Percentiles rank a stretch among this genome's conserved stretches.
Conservation (phyloP, 1,140 invertebrate species). For the Drosophila rufa region DNA sequence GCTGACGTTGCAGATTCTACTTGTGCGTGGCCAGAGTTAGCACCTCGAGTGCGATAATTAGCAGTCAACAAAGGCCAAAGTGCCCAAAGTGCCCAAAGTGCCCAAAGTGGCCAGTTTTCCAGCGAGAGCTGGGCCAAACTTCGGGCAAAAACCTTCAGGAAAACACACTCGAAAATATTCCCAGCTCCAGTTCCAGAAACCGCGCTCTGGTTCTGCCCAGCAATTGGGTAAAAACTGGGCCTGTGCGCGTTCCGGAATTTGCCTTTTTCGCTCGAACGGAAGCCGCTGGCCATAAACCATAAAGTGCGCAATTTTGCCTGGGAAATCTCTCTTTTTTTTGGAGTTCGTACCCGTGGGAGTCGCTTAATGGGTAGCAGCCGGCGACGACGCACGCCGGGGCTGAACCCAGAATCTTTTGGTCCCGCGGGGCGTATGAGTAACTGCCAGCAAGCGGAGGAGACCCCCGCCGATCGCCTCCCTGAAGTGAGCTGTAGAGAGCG, state of each 20-base stretch:
- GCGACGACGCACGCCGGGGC: neutral
- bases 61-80: conserved; percentile 21
- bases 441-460: neutral
- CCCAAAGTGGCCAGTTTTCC: neutral
- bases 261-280: conserved; percentile 6
- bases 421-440: conserved; percentile 14
- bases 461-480: too few species aligned
- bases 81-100: neutral
- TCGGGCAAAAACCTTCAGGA: neutral
- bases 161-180: conserved; percentile 14
- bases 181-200: conserved; percentile 5
- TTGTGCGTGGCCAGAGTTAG: conserved; percentile 43
- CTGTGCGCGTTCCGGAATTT: neutral
- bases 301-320: conserved; percentile 2
- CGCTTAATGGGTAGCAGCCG: conserved; percentile 6
- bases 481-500: too few species aligned
- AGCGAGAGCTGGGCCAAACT: neutral
- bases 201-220: conserved; percentile 6
- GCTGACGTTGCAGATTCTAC: conserved; percentile 20
- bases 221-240: neutral
- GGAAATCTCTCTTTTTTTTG: conserved; percentile 3
- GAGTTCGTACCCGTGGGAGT: neutral
- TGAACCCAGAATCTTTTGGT: neutral
- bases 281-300: conserved; percentile 1
- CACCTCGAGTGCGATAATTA: conserved; percentile 69